phyloP scores from a whole-genome alignment of 2,888 invertebrate genomes.

The Polyommatus iphigenia region DNA sequence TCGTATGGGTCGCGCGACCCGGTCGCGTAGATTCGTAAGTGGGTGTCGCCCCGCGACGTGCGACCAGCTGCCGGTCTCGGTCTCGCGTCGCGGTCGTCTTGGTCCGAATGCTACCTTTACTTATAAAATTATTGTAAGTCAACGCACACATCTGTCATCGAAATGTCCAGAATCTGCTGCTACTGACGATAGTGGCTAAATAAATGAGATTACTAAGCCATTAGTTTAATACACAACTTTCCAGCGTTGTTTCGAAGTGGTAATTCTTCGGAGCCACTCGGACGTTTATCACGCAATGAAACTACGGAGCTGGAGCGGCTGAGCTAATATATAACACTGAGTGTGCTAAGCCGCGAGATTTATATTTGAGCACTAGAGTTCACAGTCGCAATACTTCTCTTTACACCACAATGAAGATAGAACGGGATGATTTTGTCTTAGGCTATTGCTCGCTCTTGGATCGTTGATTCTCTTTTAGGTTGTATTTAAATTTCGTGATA shows the following conservation, averaged over 20 bases:
- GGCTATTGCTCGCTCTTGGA: neutral
- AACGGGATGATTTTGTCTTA: neutral
- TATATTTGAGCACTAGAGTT: conserved; percentile 16
- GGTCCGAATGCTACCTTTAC: too few relatives aligned
- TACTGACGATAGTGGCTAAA: neutral
- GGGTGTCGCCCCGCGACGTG: too few relatives aligned
- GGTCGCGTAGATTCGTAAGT: too few relatives aligned
- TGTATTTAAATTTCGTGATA: neutral
- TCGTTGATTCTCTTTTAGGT: neutral
- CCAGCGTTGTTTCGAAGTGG: conserved; percentile 13
- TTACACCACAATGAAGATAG: neutral
- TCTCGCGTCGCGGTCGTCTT: too few relatives aligned
- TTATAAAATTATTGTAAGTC: too few relatives aligned
- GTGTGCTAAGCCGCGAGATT: conserved; percentile 17
- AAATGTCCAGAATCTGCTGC: neutral
- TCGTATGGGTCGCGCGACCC: too few relatives aligned
- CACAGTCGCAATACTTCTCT: neutral
- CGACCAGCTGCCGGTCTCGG: too few relatives aligned
- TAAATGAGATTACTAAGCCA: neutral
- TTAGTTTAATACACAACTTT: conserved; percentile 21
- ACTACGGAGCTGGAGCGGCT: conserved; percentile 2
- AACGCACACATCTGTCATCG: neutral
- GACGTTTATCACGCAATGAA: conserved; percentile 25
- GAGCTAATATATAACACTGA: conserved; percentile 26
- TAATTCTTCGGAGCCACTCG: conserved; percentile 22